These are phyloP conservation scores for Nothobranchius kuhntae DNA, from an alignment of 2,113 vertebrate genomes.

Conservation along the genomic window DNA sequence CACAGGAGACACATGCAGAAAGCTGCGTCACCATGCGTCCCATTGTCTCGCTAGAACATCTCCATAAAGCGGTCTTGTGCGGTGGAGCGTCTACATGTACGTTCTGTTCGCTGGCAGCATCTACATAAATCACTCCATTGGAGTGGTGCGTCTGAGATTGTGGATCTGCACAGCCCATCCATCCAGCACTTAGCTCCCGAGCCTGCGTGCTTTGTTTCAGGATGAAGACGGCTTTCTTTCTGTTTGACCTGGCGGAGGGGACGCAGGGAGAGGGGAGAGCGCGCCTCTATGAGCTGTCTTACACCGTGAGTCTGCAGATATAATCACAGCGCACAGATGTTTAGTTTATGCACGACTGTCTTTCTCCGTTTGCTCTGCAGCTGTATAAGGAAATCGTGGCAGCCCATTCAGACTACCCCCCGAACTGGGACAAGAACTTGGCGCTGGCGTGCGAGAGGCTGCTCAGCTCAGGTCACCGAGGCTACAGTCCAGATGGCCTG, in stretches of 20 bases:
- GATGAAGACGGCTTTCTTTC: constrained; percentile 97
- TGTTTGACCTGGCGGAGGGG: constrained; percentile 91
- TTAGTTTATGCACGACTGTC: constrained; percentile 14
- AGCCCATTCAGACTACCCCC: constrained; percentile 83
- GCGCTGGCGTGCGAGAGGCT: constrained; percentile 92
- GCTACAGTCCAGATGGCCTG: constrained; percentile 77
- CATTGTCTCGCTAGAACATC: constrained; percentile 51
- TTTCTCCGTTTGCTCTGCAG: constrained; percentile 68
- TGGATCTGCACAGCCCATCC: constrained; percentile 72
- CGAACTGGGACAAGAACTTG: constrained; percentile 98
- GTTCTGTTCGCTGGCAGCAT: constrained; percentile 47
- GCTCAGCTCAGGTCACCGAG: constrained; percentile 77
- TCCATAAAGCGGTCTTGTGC: constrained; percentile 76
- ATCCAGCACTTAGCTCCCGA: constrained; percentile 76
- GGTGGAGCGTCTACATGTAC: constrained; percentile 58
- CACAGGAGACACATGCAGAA: constrained; percentile 41
- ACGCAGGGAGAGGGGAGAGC: constrained; percentile 76
- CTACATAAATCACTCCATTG: constrained; percentile 71
- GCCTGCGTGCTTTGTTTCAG: constrained; percentile 80
- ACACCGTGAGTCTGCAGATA: constrained; percentile 80
- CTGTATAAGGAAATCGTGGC: constrained; percentile 89
- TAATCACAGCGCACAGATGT: not conserved
- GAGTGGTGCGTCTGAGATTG: constrained; percentile 64
- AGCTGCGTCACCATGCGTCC: constrained; percentile 63
- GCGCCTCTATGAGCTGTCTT: constrained; percentile 86